Evolutionary conservation across 2,797 vertebrate species (phyloP).

Genomic region (Thripadectes ignobilis): DNA sequence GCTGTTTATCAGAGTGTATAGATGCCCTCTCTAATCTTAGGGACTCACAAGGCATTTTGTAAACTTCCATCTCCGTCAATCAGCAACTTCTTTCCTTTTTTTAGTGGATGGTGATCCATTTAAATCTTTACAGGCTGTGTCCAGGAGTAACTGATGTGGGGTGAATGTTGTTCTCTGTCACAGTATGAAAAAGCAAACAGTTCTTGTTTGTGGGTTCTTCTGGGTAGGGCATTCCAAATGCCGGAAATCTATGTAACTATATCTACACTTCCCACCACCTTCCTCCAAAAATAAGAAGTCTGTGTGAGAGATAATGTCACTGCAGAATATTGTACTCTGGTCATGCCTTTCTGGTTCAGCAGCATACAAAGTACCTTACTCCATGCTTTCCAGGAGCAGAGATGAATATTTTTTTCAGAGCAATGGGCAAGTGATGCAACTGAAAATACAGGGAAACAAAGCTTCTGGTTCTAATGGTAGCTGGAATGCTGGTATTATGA

Average conservation of each 20-base stretch:
- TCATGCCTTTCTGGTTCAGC: neutral
- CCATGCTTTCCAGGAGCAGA: neutral
- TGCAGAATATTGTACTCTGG: neutral
- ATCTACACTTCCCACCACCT: rapidly evolving
- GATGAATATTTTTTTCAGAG: neutral
- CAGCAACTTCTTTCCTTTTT: neutral
- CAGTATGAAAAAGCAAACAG: neutral
- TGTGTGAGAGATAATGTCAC: neutral
- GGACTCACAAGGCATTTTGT: neutral
- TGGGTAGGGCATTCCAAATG: neutral
- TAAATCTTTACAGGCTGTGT: neutral
- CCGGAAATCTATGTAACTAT: neutral
- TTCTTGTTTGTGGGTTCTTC: neutral
- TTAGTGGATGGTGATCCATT: neutral
- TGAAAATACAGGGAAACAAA: neutral
- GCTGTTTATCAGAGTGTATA: neutral
- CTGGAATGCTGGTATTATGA: neutral
- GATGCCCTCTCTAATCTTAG: neutral
- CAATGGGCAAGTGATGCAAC: neutral
- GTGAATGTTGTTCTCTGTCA: neutral
- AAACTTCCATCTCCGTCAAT: neutral
- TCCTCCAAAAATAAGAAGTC: neutral
- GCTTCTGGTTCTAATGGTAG: neutral
- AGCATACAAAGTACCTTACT: neutral
- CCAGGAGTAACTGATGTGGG: neutral